These are phyloP conservation scores for Patiria pectinifera DNA, from an alignment of 53 echinoderm and acorn worm genomes.

Conservation along the genomic window DNA sequence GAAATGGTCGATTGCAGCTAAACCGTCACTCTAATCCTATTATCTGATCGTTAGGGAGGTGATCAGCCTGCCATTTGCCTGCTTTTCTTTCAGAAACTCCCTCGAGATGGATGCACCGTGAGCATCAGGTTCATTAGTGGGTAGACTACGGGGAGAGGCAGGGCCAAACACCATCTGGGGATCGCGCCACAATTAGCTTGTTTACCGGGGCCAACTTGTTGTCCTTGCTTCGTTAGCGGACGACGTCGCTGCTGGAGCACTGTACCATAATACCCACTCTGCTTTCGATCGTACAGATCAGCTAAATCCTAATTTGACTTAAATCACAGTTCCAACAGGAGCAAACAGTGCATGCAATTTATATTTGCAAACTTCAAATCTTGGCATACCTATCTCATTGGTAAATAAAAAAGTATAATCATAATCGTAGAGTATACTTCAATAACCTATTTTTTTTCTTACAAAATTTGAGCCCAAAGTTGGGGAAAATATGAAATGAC, in stretches of 20 bases:
- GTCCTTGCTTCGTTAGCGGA: not conserved
- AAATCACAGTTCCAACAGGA: no score
- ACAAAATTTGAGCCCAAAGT: no score
- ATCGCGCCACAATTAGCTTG: not conserved
- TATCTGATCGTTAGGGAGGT: constrained; percentile 13
- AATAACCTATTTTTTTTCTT: no score
- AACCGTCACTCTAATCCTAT: constrained; percentile 16
- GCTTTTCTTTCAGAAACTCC: not conserved
- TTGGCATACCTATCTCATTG: no score
- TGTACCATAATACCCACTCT: not conserved
- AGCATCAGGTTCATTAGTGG: not conserved
- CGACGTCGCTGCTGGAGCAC: not conserved
- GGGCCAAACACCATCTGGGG: not conserved
- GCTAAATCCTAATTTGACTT: no score
- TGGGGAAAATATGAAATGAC: no score
- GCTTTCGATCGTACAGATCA: no score
- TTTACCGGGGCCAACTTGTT: not conserved
- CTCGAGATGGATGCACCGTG: not conserved
- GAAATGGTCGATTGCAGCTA: not conserved
- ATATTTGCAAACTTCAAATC: no score
- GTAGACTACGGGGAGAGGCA: not conserved
- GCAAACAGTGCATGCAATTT: not conserved
- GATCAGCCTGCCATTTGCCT: constrained; percentile 13
- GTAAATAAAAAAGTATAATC: no score
- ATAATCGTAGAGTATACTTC: no score